These are phyloP conservation scores for Sinocyclocheilus rhinocerous DNA, from an alignment of 2,113 vertebrate genomes.

Conservation along the genomic window DNA sequence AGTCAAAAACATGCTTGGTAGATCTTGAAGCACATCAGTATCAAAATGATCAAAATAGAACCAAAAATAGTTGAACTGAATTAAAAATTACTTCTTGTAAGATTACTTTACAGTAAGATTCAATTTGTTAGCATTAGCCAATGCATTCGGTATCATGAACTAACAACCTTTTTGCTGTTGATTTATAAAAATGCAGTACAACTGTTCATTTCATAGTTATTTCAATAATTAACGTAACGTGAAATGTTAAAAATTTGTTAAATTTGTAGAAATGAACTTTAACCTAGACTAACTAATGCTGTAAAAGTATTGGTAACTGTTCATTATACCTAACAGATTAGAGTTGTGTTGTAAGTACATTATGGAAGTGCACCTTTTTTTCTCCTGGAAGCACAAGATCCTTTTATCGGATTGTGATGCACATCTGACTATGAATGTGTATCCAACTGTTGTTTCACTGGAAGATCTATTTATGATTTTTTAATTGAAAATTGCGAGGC, in stretches of 20 bases:
- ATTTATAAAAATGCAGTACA: not conserved
- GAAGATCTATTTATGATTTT: not conserved
- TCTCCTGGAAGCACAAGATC: too few species aligned
- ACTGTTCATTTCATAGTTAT: not conserved
- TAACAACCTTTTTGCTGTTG: not conserved
- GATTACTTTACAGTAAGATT: not conserved
- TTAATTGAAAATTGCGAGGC: not conserved
- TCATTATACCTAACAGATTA: not conserved
- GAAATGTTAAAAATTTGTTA: not conserved
- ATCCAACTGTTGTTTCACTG: not conserved
- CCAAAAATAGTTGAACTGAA: not conserved
- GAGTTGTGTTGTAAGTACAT: not conserved
- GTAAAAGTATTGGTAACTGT: not conserved
- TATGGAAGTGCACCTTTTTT: too few species aligned
- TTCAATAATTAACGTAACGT: not conserved
- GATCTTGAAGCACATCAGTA: conserved; percentile 22
- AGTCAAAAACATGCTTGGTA: not conserved
- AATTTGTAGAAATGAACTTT: not conserved
- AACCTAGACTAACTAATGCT: not conserved
- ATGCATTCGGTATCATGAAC: not conserved
- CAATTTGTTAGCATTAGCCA: not conserved
- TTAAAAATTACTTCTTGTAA: not conserved
- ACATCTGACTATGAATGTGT: not conserved
- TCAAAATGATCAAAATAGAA: not conserved
- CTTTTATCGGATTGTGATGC: not conserved